Evolutionary conservation across 2,797 vertebrate genomes (phyloP).

Genomic region (Alexandromys oeconomus): DNA sequence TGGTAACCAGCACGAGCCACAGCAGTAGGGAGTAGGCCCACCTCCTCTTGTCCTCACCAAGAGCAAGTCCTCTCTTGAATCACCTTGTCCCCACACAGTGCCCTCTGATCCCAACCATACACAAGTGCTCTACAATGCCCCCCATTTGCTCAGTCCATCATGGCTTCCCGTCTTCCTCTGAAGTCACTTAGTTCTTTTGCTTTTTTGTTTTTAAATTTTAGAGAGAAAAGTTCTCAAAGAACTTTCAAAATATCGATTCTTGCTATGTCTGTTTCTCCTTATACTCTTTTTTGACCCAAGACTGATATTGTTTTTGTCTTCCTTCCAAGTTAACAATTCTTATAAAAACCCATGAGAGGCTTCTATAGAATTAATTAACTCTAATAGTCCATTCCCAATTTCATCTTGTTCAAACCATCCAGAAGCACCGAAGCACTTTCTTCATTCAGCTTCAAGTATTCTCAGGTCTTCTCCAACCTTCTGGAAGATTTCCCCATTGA

Average conservation of each 20-base stretch:
- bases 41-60: too few relatives aligned
- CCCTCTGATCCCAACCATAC: neutral
- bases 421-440: neutral
- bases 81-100: neutral
- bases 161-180: neutral
- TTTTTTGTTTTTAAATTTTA: neutral
- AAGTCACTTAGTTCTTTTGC: neutral
- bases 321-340: neutral
- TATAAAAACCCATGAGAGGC: neutral
- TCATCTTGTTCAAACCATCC: neutral
- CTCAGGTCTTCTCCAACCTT: neutral
- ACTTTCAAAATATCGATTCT: neutral
- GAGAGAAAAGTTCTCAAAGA: conserved; percentile 28
- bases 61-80: neutral
- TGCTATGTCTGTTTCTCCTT: neutral
- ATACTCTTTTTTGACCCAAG: neutral
- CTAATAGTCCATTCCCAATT: neutral
- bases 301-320: neutral
- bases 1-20: neutral
- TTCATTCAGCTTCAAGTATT: neutral
- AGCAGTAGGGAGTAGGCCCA: neutral
- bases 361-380: neutral
- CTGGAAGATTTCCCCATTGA: neutral
- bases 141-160: neutral
- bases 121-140: accelerated